Conservation (phyloP, 2,888 invertebrate species). For the Apodemia mormo region DNA sequence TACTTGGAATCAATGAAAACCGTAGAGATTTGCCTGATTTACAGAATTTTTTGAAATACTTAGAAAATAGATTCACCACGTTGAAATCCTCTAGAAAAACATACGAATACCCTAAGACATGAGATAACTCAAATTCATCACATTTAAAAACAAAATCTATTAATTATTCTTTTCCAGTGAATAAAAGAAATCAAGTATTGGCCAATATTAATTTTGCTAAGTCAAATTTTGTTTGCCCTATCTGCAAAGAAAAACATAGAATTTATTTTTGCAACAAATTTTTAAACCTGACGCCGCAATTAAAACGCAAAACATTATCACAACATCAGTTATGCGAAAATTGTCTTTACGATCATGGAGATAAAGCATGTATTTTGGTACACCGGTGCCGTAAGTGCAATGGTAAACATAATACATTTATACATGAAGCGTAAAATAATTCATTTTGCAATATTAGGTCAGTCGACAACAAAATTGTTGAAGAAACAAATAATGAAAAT, state of each 20-base stretch:
- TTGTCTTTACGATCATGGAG: not conserved
- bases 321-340: not conserved
- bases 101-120: not conserved
- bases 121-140: not conserved
- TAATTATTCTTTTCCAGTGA: no score
- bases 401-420: constrained; percentile 11
- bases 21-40: constrained; percentile 28
- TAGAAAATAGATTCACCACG: constrained; percentile 27
- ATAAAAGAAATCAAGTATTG: constrained; percentile 3
- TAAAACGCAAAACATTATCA: not conserved
- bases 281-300: not conserved
- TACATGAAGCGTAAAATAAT: constrained; percentile 9
- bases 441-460: not conserved
- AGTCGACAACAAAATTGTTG: not conserved
- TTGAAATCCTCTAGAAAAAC: constrained; percentile 28
- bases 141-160: not conserved
- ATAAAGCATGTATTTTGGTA: constrained; percentile 10
- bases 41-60: constrained; percentile 30
- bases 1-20: constrained; percentile 28
- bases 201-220: not conserved
- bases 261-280: not conserved
- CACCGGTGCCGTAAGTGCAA: constrained; percentile 12
- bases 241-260: not conserved
- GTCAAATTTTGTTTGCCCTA: not conserved
- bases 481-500: not conserved